Evolutionary conservation across 23 tunicate genomes (phyloP), one percentile per base, ranked within the genome.

Genomic region (Pegea sp.): DNA sequence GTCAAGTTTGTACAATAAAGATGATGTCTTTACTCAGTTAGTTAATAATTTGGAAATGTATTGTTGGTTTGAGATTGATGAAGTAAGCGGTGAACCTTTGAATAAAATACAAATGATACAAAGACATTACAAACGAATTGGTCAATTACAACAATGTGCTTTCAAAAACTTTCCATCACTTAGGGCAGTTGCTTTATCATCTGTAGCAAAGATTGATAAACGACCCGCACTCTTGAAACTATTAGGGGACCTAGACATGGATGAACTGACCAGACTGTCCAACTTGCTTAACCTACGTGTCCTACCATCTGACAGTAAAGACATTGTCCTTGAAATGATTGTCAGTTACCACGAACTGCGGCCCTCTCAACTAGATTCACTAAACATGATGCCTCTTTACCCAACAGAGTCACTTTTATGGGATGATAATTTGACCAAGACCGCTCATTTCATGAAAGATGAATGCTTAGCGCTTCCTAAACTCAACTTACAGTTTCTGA

Each of bases 331-430:
- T 20, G 79, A 89, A 55, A 76, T 77, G 81, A 29, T 89, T 4
- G 69, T 89, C 0, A 58, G 71, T 26, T 70, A 60, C 23, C 70
- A 89, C 67, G 76, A 67, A 63, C 63, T 70, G 29, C 64, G 90
- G 22, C 81, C 90, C 2, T 66, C 98, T 0, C 90, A 91, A 49
- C 74, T 91, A 1, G 99, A 91, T 52, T 77, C 81, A 18, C 72
- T 91, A 33, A 91, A 91, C 62, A 70, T 65, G 22, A 58, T 64
- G 25, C 99, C 99, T 3, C 34, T 91, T 3, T 91, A 91, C 62
- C 99, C 99, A 33, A 91, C 99, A 21, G 99, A 91, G 58, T 53
- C 59, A 28, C 77, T 91, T 20, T 44, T 91, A 26, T 91, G 99
- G 99, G 86, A 78, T 69, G 99, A 91, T 21, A 91, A 78, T 56